Evolutionary conservation across 2,888 invertebrate species (phyloP), one percentile per base, ranked within the genome.

Genomic region (Bhutanitis thaidina): DNA sequence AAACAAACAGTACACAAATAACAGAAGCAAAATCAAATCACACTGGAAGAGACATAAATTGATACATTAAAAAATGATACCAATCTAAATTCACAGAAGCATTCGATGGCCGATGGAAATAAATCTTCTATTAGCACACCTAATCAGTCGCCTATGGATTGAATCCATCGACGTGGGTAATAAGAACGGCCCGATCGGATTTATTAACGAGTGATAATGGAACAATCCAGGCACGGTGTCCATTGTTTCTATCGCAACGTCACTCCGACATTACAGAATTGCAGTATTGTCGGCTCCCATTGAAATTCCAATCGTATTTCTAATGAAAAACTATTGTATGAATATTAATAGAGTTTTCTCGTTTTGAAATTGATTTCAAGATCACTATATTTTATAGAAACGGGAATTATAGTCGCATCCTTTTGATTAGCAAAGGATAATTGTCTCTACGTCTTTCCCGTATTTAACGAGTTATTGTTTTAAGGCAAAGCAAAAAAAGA

Each of bases 141-240:
- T 58, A 59, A 59, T 59, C 29, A 49, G 16, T 14, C n/a, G 13
- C 16, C 29, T n/a, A 9, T 9, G 16, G 32, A 43, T 34, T 40
- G 40, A 12, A 27, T 32, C 32, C 39, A 53, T 35, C 30, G 48
- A 13, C 32, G 50, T 41, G 40, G 45, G 55, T 61, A 59, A 65
- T 64, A 61, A 60, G 52, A 36, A 43, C 41, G 30, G 41, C 13
- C 57, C 57, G 58, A 60, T 57, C 52, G 61, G 69, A 66, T 68
- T 67, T 69, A 69, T 68, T 66, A 67, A 65, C 64, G 58, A 59
- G 47, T 59, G 64, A 62, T 65, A 70, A 67, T 67, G 64, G 66
- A 62, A 29, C 36, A 20, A 35, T 43, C 4, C 10, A 7, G 35
- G 34, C 12, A 48, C 27, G n/a, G 13, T 49, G 7, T 36, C 27